phyloP scores from a whole-genome alignment of 2,113 vertebrate genomes.

The Callithrix jacchus region DNA sequence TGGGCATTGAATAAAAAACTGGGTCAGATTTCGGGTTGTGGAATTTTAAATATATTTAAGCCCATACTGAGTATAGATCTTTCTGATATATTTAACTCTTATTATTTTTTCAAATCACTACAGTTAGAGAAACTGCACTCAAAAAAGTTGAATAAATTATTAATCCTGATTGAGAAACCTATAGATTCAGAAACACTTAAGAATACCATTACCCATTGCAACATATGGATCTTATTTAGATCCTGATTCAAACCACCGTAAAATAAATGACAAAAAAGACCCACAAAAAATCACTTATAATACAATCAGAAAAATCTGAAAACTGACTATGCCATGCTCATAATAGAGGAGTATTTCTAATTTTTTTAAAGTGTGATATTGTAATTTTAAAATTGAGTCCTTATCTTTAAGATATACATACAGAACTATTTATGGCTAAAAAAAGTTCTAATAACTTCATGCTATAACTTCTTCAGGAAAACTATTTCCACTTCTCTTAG shows the following conservation, averaged over 20 bases:
- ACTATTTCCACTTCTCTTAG: conserved; percentile 19
- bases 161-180: background rate
- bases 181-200: conserved; percentile 15
- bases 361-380: background rate
- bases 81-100: background rate
- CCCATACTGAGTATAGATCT: background rate
- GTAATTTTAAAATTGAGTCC: conserved; percentile 21
- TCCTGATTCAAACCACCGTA: background rate
- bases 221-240: background rate
- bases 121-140: background rate
- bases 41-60: background rate
- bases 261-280: background rate
- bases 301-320: conserved; percentile 27
- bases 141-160: background rate
- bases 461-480: background rate
- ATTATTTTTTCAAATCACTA: conserved; percentile 2
- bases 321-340: background rate
- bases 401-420: background rate
- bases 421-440: background rate
- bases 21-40: background rate
- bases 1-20: background rate
- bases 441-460: background rate
- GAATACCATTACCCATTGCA: background rate
- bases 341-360: background rate
- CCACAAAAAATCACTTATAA: background rate